A percentile compares a stretch with the other conserved stretches of the same genome.
These are phyloP conservation scores for Ashinkailepas kermadecensis DNA, from an alignment of 2,888 invertebrate genomes.

Conservation along the genomic window DNA sequence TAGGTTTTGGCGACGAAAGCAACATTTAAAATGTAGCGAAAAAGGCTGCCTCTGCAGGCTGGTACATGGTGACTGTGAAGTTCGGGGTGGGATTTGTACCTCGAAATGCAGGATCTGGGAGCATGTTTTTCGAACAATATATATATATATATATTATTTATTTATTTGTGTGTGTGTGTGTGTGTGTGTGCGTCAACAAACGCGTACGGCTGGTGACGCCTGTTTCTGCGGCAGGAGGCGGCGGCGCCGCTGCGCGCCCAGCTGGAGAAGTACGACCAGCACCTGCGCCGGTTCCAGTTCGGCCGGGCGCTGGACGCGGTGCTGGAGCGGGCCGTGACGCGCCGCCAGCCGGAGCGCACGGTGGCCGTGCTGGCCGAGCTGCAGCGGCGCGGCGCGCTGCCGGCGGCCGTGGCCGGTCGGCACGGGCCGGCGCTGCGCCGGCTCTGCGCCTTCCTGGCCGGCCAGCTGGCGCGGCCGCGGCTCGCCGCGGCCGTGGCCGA, in stretches of 20 bases:
- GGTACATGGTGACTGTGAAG: too few species aligned
- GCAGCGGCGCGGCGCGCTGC: slow-evolving; percentile 59
- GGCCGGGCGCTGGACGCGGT: slow-evolving; percentile 68
- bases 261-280: slow-evolving; percentile 53
- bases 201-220: too few species aligned
- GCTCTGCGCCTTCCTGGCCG: slow-evolving; percentile 67
- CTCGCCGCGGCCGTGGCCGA: slow-evolving; percentile 67
- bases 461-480: slow-evolving; percentile 61
- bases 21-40: too few species aligned
- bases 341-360: slow-evolving; percentile 64
- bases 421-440: slow-evolving; percentile 56
- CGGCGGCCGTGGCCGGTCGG: slow-evolving; percentile 64
- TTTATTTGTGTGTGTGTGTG: too few species aligned
- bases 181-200: too few species aligned
- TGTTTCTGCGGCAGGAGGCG: slow-evolving; percentile 21
- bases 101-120: too few species aligned
- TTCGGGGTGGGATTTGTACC: too few species aligned
- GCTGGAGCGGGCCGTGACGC: slow-evolving; percentile 52
- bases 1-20: too few species aligned
- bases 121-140: too few species aligned
- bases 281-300: slow-evolving; percentile 71
- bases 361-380: slow-evolving; percentile 78
- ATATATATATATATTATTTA: too few species aligned
- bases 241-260: neutral
- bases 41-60: too few species aligned